Conservation (phyloP, 2,797 vertebrate species). For the Centroberyx gerrardi region DNA sequence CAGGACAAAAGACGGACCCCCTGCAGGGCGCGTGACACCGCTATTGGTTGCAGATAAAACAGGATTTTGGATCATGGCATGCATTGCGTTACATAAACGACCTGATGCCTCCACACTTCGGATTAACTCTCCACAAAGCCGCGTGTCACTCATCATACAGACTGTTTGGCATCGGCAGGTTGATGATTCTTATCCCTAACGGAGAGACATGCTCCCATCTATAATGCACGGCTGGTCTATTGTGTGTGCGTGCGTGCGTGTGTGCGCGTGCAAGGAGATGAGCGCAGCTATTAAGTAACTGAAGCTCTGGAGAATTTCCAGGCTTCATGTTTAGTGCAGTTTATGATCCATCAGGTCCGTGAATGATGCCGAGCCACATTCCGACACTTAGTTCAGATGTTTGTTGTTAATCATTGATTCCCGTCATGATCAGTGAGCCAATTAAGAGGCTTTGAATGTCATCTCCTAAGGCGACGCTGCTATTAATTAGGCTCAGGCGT, state of each 20-base stretch:
- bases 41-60: not conserved
- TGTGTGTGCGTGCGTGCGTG: constrained; percentile 33
- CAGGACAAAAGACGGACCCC: constrained; percentile 59
- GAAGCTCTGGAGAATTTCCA: not conserved
- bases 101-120: not conserved
- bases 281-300: constrained; percentile 4
- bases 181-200: constrained; percentile 35
- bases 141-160: constrained; percentile 35
- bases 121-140: constrained; percentile 14
- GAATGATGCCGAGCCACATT: constrained; percentile 1
- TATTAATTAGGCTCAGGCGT: constrained; percentile 27
- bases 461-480: constrained; percentile 8
- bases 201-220: constrained; percentile 47
- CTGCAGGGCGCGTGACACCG: constrained; percentile 17
- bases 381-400: constrained; percentile 21
- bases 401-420: constrained; percentile 37
- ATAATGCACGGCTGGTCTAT: constrained; percentile 60
- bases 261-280: no score
- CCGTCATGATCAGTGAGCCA: constrained; percentile 3
- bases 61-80: constrained; percentile 10
- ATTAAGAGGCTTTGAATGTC: constrained; percentile 45
- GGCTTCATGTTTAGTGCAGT: not conserved
- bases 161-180: constrained; percentile 40
- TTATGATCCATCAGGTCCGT: not conserved
- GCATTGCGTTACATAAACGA: constrained; percentile 1